These are phyloP conservation scores for Phylloscopus whistleri DNA, from an alignment of 2,113 vertebrate genomes.

Conservation along the genomic window DNA sequence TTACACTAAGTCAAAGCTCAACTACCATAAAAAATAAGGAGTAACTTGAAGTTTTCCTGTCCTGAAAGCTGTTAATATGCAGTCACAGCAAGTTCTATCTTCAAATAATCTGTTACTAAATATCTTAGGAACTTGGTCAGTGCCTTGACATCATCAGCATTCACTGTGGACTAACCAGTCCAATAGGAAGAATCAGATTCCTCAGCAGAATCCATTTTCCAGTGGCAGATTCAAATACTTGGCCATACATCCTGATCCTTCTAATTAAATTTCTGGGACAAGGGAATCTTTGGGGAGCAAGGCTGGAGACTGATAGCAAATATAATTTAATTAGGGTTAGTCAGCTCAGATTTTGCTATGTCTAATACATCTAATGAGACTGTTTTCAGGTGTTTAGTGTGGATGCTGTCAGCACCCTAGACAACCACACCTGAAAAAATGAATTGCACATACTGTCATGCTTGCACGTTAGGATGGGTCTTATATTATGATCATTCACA, in stretches of 20 bases:
- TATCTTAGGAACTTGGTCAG: not conserved
- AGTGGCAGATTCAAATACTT: not conserved
- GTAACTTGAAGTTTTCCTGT: not conserved
- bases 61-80: not conserved
- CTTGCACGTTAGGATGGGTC: not conserved
- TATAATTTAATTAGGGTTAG: not conserved
- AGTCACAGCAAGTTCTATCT: not conserved
- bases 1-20: not conserved
- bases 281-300: not conserved
- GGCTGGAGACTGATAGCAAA: not conserved
- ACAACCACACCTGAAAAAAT: not conserved
- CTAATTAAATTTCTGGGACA: conserved; percentile 8
- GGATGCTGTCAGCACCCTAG: not conserved
- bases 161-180: not conserved
- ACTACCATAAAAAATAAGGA: not conserved
- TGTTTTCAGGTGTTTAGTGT: not conserved
- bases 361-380: not conserved
- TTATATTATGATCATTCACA: not conserved
- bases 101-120: not conserved
- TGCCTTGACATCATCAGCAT: not conserved
- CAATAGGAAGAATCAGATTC: not conserved
- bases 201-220: not conserved
- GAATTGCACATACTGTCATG: not conserved
- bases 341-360: not conserved
- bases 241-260: not conserved